These are phyloP conservation scores for Cyprinella venusta DNA, from an alignment of 2,797 vertebrate species.

Conservation along the genomic window DNA sequence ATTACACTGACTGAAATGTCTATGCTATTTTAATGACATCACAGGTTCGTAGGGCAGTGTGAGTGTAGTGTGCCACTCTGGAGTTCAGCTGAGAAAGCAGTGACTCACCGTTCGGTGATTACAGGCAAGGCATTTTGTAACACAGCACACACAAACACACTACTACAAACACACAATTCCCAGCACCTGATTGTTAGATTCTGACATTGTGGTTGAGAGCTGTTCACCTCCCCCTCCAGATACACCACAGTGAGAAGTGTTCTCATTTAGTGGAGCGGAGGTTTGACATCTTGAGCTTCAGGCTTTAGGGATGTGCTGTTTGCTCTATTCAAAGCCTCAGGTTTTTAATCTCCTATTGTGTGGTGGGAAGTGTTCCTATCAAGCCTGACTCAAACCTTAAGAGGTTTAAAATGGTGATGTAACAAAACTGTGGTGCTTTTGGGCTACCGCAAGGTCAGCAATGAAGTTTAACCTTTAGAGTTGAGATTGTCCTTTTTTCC, in stretches of 20 bases:
- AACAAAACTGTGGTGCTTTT: conserved; percentile 14
- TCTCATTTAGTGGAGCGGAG: conserved; percentile 27
- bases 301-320: conserved; percentile 13
- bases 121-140: conserved; percentile 29
- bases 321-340: background rate
- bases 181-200: conserved; percentile 43
- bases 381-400: conserved; percentile 11
- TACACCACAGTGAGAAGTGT: background rate
- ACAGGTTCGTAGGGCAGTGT: conserved; percentile 33
- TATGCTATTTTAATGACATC: conserved; percentile 25
- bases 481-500: too few relatives aligned
- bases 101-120: conserved; percentile 32
- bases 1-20: background rate
- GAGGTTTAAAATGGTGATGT: conserved; percentile 23
- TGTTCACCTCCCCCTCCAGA: conserved; percentile 17
- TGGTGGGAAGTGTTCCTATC: conserved; percentile 12
- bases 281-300: conserved; percentile 30
- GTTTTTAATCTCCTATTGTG: conserved; percentile 9
- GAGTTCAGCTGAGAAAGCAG: conserved; percentile 28
- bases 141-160: conserved; percentile 29
- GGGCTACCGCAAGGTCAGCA: conserved; percentile 1
- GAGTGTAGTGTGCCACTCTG: background rate
- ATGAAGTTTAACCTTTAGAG: conserved; percentile 9
- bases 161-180: conserved; percentile 20
- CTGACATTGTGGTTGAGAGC: conserved; percentile 24